Evolutionary conservation across 2,797 vertebrate genomes (phyloP), one percentile per base, ranked within the genome.

Genomic region (Gymnoscopelus braueri): DNA sequence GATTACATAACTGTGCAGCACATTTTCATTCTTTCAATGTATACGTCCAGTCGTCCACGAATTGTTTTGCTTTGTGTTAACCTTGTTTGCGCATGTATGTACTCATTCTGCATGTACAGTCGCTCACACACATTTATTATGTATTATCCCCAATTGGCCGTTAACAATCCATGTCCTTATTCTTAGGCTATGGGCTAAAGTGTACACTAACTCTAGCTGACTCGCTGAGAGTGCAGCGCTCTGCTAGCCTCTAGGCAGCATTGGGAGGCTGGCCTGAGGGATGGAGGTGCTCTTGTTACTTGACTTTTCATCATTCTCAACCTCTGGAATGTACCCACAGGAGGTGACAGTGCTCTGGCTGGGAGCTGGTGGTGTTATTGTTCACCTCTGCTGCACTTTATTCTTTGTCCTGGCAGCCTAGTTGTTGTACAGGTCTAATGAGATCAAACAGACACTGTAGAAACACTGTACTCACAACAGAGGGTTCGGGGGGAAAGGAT

Each of bases 241-340:
- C 14, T 64, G 63, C 26, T 61, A 69, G 82, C 89, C 91, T 84
- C 66, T 53, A 83, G 88, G 90, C 88, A 61, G 71, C 60, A 75
- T 90, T 87, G 77, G 77, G 72, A 88, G 87, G 84, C 77, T 74
- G 80, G 86, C 89, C 87, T 51, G 53, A 19, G 89, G 67, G 6
- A 9, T 23, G 60, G 49, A 54, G 19, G 14, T 44, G 23, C 51
- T 62, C 49, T 49, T 81, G 72, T 86, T 89, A 65, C 91, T 89
- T 83, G 78, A 78, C 84, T 87, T 91, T 91, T 91, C 90, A 90
- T 93, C 90, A 89, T 86, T 74, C 74, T 77, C 79, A 78, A 79
- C 83, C 83, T 87, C 89, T 80, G 72, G 65, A 87, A 87, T 14
- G 65, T 77, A 75, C 89, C 87, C 83, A 88, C 73, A 85, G 88